Conservation (phyloP, 2,888 invertebrate species). For the Melanostoma scalare region DNA sequence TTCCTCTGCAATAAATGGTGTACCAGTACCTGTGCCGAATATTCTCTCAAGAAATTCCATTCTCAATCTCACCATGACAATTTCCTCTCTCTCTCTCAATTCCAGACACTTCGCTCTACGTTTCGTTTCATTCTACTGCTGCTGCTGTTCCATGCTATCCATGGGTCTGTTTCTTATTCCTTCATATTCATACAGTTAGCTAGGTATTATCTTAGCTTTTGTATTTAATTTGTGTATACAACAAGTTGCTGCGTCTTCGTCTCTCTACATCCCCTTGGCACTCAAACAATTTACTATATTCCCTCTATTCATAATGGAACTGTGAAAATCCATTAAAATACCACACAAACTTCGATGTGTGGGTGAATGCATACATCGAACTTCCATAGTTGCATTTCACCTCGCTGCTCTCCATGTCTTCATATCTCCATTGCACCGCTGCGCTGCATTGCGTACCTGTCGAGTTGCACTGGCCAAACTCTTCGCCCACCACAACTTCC, state of each 20-base stretch:
- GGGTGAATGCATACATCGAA: conserved; percentile 63
- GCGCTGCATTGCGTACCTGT: conserved; percentile 67
- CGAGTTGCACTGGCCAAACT: conserved; percentile 67
- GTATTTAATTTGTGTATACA: conserved; percentile 72
- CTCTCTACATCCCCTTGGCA: neutral
- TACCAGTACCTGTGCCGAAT: conserved; percentile 40
- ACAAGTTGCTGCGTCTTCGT: conserved; percentile 58
- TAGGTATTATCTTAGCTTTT: conserved; percentile 71
- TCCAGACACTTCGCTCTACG: conserved; percentile 13
- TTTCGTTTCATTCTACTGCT: conserved; percentile 17
- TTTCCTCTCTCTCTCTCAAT: conserved; percentile 12
- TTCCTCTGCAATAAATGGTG: conserved; percentile 12
- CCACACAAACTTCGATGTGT: conserved; percentile 71
- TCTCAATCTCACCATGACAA: conserved; percentile 60
- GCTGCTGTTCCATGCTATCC: neutral
- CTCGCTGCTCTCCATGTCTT: conserved; percentile 74
- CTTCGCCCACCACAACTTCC: conserved; percentile 68
- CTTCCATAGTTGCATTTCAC: conserved; percentile 74
- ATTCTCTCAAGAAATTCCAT: conserved; percentile 63
- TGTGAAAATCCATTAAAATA: conserved; percentile 75
- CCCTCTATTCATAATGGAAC: conserved; percentile 65
- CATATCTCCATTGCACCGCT: conserved; percentile 60
- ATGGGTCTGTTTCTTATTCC: conserved; percentile 33
- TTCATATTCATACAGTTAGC: conserved; percentile 63
- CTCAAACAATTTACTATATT: conserved; percentile 19